These are phyloP conservation scores for Nemotelus nigrinus DNA, from an alignment of 2,888 invertebrate species.

Conservation along the genomic window DNA sequence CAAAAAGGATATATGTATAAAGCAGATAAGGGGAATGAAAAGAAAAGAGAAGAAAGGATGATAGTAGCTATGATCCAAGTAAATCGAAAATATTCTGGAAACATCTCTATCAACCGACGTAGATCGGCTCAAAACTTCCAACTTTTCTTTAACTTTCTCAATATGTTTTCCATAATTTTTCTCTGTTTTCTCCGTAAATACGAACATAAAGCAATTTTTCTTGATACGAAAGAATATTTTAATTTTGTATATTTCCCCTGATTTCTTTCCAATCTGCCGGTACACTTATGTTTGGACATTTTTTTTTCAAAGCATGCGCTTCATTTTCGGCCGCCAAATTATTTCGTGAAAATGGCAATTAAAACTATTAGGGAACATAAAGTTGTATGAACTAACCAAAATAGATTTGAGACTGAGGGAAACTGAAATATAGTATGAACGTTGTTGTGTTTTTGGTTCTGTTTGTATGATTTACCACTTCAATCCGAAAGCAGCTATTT, in stretches of 20 bases:
- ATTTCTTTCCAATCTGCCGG: neutral
- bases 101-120: no score
- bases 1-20: constrained; percentile 1
- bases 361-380: neutral
- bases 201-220: neutral
- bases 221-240: neutral
- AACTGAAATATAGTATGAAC: neutral
- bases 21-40: neutral
- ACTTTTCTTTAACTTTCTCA: neutral
- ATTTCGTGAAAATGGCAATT: no score
- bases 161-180: neutral
- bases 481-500: neutral
- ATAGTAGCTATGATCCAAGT: no score
- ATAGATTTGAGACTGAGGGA: neutral
- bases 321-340: no score
- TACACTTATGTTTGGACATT: neutral
- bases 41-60: neutral
- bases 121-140: neutral
- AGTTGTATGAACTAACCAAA: neutral
- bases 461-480: neutral
- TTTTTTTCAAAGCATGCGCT: neutral
- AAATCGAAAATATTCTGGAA: no score
- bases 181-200: neutral
- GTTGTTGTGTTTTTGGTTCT: neutral
- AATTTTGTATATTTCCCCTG: neutral